These are phyloP conservation scores for Batillaria attramentaria DNA, from an alignment of 1,140 invertebrate genomes.

Conservation along the genomic window DNA sequence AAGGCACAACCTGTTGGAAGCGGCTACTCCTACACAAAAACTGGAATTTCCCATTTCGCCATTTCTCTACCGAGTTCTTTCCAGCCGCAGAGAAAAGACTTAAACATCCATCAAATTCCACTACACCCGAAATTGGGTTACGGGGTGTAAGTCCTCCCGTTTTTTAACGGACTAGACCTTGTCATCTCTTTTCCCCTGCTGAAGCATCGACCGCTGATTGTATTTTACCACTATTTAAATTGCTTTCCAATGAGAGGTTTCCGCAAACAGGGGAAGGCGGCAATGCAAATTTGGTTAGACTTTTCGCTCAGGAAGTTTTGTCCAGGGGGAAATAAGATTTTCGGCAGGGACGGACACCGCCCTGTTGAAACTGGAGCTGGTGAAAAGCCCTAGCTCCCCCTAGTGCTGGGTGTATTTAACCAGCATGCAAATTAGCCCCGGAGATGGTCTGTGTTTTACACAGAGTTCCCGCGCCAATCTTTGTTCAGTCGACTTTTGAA, in stretches of 20 bases:
- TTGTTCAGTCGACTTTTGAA: too few species aligned
- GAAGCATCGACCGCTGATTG: neutral
- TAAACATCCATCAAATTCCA: too few species aligned
- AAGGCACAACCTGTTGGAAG: too few species aligned
- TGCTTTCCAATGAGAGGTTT: neutral
- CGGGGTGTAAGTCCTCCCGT: too few species aligned
- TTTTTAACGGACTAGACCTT: too few species aligned
- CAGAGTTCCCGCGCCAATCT: neutral
- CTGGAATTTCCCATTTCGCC: too few species aligned
- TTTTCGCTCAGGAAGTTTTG: neutral
- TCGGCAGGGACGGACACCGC: neutral
- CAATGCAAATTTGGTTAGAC: slow-evolving; percentile 8
- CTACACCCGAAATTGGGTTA: too few species aligned
- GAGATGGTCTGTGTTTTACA: neutral
- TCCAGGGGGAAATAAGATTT: slow-evolving; percentile 1
- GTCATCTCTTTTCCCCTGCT: too few species aligned
- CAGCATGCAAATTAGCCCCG: neutral
- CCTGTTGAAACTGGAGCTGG: too few species aligned
- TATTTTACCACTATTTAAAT: slow-evolving; percentile 12
- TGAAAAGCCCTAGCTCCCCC: neutral
- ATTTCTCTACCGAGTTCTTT: too few species aligned
- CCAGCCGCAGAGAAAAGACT: too few species aligned
- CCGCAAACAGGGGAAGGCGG: neutral
- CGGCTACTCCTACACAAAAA: too few species aligned
- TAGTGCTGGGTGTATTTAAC: neutral